phyloP scores from a whole-genome alignment of 2,113 vertebrate species.

The Felis catus region DNA sequence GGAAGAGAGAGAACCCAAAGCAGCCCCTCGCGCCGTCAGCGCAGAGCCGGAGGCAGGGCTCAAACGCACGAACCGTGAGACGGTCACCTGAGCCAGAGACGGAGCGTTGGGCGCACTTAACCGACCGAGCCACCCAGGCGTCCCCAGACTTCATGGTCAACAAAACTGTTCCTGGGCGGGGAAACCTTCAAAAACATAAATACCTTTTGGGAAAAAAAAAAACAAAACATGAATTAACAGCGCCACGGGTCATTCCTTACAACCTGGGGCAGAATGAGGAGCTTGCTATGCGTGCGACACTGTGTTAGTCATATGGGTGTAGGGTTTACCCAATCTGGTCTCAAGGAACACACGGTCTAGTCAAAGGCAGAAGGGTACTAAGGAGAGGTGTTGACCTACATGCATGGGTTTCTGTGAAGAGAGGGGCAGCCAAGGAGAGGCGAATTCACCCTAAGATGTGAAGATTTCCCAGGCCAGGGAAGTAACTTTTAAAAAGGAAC shows the following conservation, averaged over 20 bases:
- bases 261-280: not conserved
- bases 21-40: too few species aligned
- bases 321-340: not conserved
- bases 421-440: not conserved
- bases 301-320: not conserved
- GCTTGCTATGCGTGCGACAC: not conserved
- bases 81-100: too few species aligned
- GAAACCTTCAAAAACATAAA: not conserved
- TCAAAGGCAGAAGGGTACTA: not conserved
- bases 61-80: too few species aligned
- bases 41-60: too few species aligned
- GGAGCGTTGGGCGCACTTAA: too few species aligned
- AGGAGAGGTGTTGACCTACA: not conserved
- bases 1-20: too few species aligned
- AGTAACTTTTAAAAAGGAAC: not conserved
- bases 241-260: not conserved
- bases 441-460: not conserved
- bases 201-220: not conserved
- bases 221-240: not conserved
- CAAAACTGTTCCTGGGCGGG: not conserved
- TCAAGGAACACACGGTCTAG: not conserved
- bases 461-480: not conserved
- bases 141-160: constrained; percentile 9
- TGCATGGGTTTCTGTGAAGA: not conserved
- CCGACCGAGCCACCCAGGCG: too few species aligned